phyloP scores from a whole-genome alignment of 2,113 vertebrate genomes.

The Grallaria varia region DNA sequence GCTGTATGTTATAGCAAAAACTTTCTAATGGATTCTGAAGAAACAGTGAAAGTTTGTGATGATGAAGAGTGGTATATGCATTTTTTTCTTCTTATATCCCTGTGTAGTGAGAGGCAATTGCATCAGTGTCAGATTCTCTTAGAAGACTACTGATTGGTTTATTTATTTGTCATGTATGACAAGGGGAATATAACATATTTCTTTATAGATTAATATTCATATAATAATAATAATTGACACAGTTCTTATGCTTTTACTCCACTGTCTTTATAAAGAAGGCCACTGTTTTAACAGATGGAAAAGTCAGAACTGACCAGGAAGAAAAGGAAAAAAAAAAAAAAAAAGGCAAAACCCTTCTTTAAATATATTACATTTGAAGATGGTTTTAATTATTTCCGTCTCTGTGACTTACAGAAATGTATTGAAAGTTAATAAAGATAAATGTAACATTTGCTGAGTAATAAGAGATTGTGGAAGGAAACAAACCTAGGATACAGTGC shows the following conservation, averaged over 20 bases:
- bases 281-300: not conserved
- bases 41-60: not conserved
- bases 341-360: not conserved
- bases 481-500: slow-evolving; percentile 84
- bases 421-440: slow-evolving; percentile 76
- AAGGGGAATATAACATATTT: not conserved
- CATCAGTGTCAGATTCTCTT: not conserved
- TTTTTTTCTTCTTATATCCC: not conserved
- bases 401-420: slow-evolving; percentile 52
- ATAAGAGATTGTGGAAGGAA: slow-evolving; percentile 84
- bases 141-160: not conserved
- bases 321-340: not conserved
- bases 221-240: not conserved
- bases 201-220: not conserved
- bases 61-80: not conserved
- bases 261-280: not conserved
- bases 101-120: not conserved
- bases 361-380: slow-evolving; percentile 35
- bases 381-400: slow-evolving; percentile 64
- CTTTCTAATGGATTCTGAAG: not conserved
- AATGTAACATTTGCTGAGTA: slow-evolving; percentile 75
- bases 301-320: slow-evolving; percentile 17
- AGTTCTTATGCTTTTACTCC: not conserved
- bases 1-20: not conserved
- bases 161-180: not conserved